Conservation (phyloP, 1,140 invertebrate genomes). For the Trichonephila clavata region DNA sequence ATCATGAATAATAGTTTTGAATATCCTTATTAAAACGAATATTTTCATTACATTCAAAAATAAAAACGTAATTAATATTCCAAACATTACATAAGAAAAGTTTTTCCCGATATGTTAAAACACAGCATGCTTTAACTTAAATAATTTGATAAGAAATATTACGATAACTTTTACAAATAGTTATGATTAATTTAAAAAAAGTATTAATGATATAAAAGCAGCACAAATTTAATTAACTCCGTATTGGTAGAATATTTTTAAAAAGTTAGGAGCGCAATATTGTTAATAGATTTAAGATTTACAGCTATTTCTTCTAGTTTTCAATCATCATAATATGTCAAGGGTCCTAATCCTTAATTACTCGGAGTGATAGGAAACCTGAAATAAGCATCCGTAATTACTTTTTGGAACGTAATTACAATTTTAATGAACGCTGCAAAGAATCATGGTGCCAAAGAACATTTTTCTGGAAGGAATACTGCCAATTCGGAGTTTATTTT, state of each 20-base stretch:
- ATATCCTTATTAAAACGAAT: neutral
- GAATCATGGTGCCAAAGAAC: neutral
- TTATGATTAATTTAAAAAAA: neutral
- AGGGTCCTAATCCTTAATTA: constrained; percentile 31
- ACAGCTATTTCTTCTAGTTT: constrained; percentile 2
- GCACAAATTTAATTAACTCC: constrained; percentile 22
- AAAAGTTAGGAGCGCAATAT: neutral
- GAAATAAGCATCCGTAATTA: constrained; percentile 42
- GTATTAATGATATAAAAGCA: neutral
- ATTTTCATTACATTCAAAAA: neutral
- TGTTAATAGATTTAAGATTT: constrained; percentile 43
- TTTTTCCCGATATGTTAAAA: neutral
- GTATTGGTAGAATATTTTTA: neutral
- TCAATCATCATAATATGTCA: neutral
- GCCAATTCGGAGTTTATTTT: neutral
- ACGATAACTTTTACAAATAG: neutral
- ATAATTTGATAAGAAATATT: neutral
- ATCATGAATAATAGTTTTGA: too few species aligned
- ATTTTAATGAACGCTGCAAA: constrained; percentile 41
- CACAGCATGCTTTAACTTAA: neutral
- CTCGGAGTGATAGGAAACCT: neutral
- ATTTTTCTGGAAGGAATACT: constrained; percentile 8
- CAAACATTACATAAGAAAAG: neutral
- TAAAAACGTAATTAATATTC: neutral
- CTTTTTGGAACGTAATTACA: constrained; percentile 52